Conservation (phyloP, 2,888 invertebrate species). For the Hydroisotoma schaefferi region DNA sequence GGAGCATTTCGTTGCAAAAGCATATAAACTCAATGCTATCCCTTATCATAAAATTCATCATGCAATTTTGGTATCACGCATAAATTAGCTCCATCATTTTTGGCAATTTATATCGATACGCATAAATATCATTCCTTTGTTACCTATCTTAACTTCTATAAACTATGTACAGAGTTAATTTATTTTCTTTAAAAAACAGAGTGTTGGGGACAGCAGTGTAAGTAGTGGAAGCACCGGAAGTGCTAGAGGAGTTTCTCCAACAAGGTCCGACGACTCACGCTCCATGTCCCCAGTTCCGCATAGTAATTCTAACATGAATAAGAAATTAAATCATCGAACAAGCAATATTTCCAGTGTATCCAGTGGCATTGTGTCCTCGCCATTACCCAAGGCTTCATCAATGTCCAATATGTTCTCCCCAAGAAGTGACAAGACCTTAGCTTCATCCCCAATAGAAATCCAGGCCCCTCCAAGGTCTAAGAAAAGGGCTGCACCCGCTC, state of each 20-base stretch:
- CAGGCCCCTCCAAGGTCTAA: conserved; percentile 43
- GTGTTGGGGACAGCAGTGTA: conserved; percentile 54
- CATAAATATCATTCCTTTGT: too few relatives aligned
- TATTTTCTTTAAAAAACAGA: conserved; percentile 46
- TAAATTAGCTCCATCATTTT: too few relatives aligned
- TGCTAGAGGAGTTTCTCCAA: conserved; percentile 58
- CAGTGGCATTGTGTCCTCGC: conserved; percentile 33
- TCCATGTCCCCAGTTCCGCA: conserved; percentile 49
- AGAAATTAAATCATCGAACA: conserved; percentile 33
- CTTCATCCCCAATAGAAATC: conserved; percentile 23
- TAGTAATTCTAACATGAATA: conserved; percentile 24
- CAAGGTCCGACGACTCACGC: conserved; percentile 59
- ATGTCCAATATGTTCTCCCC: conserved; percentile 18
- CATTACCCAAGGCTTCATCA: conserved; percentile 23
- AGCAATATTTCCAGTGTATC: conserved; percentile 40
- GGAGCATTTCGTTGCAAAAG: too few relatives aligned
- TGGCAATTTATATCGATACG: too few relatives aligned
- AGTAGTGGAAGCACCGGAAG: conserved; percentile 57
- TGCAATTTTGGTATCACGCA: too few relatives aligned
- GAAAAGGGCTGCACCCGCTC: conserved; percentile 48
- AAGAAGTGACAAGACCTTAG: conserved; percentile 8
- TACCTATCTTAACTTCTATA: not conserved
- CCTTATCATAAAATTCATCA: too few relatives aligned
- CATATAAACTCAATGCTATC: too few relatives aligned
- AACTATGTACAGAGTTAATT: not conserved